phyloP scores from a whole-genome alignment of 2,888 invertebrate genomes.

The Eupithecia vulgata region DNA sequence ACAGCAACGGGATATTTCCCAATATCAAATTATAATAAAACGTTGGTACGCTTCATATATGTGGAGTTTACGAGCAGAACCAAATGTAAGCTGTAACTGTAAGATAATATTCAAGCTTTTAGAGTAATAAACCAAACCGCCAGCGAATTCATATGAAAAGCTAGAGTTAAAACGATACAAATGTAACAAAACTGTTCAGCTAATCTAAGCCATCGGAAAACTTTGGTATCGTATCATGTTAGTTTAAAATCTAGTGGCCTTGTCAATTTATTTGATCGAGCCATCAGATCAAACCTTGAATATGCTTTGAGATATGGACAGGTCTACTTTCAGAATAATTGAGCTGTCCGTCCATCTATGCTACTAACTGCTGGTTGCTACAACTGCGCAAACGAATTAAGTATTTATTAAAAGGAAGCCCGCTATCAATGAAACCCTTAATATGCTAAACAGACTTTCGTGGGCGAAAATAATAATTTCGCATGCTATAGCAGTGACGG shows the following conservation, averaged over 20 bases:
- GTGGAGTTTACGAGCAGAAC: conserved; percentile 20
- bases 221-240: not conserved
- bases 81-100: conserved; percentile 9
- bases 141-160: not conserved
- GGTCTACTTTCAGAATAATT: not conserved
- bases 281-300: conserved; percentile 39
- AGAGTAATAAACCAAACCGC: conserved; percentile 13
- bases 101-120: conserved; percentile 16
- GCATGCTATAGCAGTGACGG: conserved; percentile 41
- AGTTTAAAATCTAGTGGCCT: not conserved
- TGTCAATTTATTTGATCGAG: conserved; percentile 15
- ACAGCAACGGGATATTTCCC: conserved; percentile 33
- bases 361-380: conserved; percentile 11
- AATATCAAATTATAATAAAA: conserved; percentile 34
- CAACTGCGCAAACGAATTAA: conserved; percentile 51
- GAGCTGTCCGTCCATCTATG: not conserved
- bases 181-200: not conserved
- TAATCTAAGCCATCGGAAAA: conserved; percentile 7
- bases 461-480: conserved; percentile 56
- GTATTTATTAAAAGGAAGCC: conserved; percentile 53
- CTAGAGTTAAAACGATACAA: not conserved
- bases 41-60: conserved; percentile 14
- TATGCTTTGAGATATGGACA: conserved; percentile 22
- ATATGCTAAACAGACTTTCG: conserved; percentile 63
- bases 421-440: conserved; percentile 57